Evolutionary conservation across 2,888 invertebrate species (phyloP), one percentile per base, ranked within the genome.

Genomic region (Conistra vaccinii): DNA sequence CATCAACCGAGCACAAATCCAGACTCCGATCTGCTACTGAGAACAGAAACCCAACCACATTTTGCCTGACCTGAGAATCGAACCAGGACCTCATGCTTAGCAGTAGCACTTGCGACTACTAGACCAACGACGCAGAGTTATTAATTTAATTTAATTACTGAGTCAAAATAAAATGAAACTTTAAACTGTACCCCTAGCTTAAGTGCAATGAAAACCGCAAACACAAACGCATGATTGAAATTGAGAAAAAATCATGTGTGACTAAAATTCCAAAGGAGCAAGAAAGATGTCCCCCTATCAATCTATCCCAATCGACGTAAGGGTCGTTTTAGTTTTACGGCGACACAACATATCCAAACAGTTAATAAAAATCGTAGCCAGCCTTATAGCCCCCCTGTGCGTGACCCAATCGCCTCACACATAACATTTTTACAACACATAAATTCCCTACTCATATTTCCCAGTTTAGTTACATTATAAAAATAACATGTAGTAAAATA

Each of bases 371-470:
- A 89, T 87, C 76, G 87, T 85, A 88, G 85, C 88, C 82, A 78
- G 75, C 80, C 83, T 63, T 68, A 84, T 65, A 60, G 84, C 80
- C 76, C 84, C 81, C 81, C 85, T 78, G 86, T 85, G 86, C 88
- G 84, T 90, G 90, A 90, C 88, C 89, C 89, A 90, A 88, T 87
- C 88, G 83, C 87, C 84, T 78, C 62, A 66, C 84, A 84, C 89
- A 89, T 91, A 91, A 90, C 90, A 90, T 89, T 92, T 91, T 92
- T 90, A 91, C 89, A 90, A 88, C 90, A 86, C 91, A 92, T 91
- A 91, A 91, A 92, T 90, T 88, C 84, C 87, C 81, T 88, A 87
- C 87, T 89, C 88, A 90, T 92, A 91, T 91, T 90, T 88, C 86
- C 80, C 85, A 88, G 85, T 92, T 92, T 92, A 91, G 90, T 90